Conservation (phyloP, 2,888 invertebrate genomes). For the Octodonta nipae region DNA sequence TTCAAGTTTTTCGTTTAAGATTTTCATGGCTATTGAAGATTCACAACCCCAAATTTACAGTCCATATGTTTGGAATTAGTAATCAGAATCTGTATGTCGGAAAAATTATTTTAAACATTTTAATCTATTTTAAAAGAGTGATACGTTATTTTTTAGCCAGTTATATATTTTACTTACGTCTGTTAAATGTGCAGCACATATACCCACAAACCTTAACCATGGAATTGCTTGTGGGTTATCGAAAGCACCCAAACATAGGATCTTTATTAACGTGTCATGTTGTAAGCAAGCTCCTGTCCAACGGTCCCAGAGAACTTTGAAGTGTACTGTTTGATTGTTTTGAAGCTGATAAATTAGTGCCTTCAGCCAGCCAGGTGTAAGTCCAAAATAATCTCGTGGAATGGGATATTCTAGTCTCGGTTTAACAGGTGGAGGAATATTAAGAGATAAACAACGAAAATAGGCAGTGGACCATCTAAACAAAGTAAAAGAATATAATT, state of each 20-base stretch:
- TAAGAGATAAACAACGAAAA: constrained; percentile 64
- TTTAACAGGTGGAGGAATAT: constrained; percentile 70
- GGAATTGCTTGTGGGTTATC: constrained; percentile 48
- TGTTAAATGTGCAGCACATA: constrained; percentile 55
- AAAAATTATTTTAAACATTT: background rate
- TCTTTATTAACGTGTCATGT: constrained; percentile 48
- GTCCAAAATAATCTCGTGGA: constrained; percentile 53
- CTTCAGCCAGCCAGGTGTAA: constrained; percentile 67
- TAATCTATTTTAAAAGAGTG: background rate
- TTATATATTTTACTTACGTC: constrained; percentile 37
- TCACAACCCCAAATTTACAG: background rate
- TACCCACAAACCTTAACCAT: constrained; percentile 59
- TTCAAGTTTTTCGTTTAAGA: too few relatives aligned
- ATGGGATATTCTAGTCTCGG: constrained; percentile 61
- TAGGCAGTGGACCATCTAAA: constrained; percentile 68
- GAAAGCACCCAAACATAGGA: constrained; percentile 59
- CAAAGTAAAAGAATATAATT: constrained; percentile 2
- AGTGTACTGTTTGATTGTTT: constrained; percentile 30
- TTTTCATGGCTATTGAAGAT: too few relatives aligned
- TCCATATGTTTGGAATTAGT: background rate
- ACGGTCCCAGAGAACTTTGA: constrained; percentile 35
- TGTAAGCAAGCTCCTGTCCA: constrained; percentile 57
- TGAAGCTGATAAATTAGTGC: constrained; percentile 64
- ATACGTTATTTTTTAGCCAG: background rate
- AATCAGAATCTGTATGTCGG: background rate